Conservation (phyloP, 35 echinoderm and acorn worm genomes). For the Apostichopus parvimensis region DNA sequence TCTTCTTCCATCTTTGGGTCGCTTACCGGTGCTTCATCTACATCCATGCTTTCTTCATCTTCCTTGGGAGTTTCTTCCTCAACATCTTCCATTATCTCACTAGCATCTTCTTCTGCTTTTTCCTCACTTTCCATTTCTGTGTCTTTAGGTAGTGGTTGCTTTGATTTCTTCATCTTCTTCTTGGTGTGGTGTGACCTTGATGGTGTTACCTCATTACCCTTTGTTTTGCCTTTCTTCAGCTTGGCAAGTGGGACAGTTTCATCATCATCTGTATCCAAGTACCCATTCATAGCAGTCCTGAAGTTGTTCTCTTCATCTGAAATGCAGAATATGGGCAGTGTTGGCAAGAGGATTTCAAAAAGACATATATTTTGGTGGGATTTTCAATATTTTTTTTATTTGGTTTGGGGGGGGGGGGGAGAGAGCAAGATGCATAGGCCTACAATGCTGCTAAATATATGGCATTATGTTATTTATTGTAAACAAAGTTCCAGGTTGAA, state of each 20-base stretch:
- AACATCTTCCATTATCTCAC: constrained; percentile 24
- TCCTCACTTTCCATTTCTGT: background rate
- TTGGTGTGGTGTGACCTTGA: background rate
- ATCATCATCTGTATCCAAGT: constrained; percentile 51
- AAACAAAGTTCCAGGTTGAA: no score
- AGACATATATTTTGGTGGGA: no score
- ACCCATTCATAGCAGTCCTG: constrained; percentile 25
- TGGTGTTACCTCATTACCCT: background rate
- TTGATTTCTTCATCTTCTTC: background rate
- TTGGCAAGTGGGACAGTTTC: constrained; percentile 31
- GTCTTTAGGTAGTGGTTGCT: background rate
- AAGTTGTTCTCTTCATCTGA: constrained; percentile 46
- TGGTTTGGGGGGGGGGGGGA: no score
- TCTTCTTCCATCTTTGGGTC: background rate
- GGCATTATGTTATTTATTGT: no score
- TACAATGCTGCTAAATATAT: no score
- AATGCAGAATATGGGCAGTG: background rate
- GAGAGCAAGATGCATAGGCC: no score
- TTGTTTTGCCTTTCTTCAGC: constrained; percentile 36
- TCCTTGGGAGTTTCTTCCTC: constrained; percentile 4
- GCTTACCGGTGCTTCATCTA: background rate
- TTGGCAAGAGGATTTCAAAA: no score
- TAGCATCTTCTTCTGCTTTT: background rate
- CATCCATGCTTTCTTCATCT: background rate
- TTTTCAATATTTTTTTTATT: no score